Base-by-base conservation (phyloP, 1,140 invertebrate genomes). In the Macrocentrus cingulum region DNA sequence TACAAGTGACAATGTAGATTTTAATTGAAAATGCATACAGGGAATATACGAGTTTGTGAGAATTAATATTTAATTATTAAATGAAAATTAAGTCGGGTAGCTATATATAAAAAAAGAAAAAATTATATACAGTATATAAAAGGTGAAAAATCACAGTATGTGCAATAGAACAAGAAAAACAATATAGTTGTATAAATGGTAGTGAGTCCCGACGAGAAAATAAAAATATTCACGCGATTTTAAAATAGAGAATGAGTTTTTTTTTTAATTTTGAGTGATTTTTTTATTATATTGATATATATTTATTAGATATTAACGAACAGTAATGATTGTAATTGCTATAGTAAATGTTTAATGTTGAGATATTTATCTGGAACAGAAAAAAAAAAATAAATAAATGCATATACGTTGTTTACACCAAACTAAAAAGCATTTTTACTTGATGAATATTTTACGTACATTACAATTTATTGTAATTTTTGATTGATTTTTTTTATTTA, bases 341-440 rank as follows among this genome's bases (percentile, higher is more conserved):
- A n/a, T n/a, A 74, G 71, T 74, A 66, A 73, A 71, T 73, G 72
- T 74, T 74, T 64, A 73, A 73, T 73, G 70, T 74, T 74, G 69
- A 71, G 64, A 70, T 70, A 71, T 71, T 71, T 70, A 69, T 67
- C 65, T 64, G 62, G 13, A 15, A 39, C 67, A 74, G 70, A 71
- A 72, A 29, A 39, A 69, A 74, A 72, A 71, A 72, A 29, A 5
- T 29, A 29, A 29, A 29, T 4, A 70, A 74, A 74, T 69, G 63
- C 72, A 70, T 73, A 73, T 39, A 73, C 67, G 66, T 74, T 73
- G 66, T 73, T 73, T 73, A 73, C 70, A 74, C 64, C 66, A 39
- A 29, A 29, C 25, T 9, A 29, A 29, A 29, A 5, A 9, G 25
- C 25, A 9, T 29, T 9, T 29, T n/a, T n/a, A n/a, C n/a, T n/a